A percentile compares a stretch with the other conserved stretches of the same genome.
Conservation (phyloP, 2,888 invertebrate species). For the Dyspetes luteomarginatus region DNA sequence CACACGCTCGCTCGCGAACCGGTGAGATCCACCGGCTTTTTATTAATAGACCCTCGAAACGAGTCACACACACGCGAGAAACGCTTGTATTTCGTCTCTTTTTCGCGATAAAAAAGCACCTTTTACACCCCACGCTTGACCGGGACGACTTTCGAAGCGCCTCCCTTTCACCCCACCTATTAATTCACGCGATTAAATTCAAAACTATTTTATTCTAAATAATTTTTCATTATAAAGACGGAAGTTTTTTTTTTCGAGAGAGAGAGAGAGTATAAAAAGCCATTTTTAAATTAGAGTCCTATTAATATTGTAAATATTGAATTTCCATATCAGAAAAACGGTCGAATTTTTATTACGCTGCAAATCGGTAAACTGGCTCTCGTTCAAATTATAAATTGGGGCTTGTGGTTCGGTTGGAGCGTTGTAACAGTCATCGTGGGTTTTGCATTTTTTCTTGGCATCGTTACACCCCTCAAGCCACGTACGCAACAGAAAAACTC, state of each 20-base stretch:
- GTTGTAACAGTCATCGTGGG: conserved; percentile 72
- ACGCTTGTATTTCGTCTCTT: conserved; percentile 51
- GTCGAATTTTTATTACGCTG: conserved; percentile 14
- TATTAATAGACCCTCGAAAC: conserved; percentile 75
- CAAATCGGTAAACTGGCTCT: conserved; percentile 76
- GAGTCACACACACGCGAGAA: conserved; percentile 25
- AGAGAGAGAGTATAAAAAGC: too few relatives aligned
- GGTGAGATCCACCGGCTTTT: conserved; percentile 67
- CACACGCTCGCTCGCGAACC: conserved; percentile 20
- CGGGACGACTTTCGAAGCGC: not conserved
- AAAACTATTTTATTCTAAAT: not conserved
- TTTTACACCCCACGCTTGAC: not conserved
- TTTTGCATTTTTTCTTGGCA: conserved; percentile 78
- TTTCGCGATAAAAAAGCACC: conserved; percentile 35
- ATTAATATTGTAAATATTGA: not conserved
- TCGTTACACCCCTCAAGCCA: conserved; percentile 74
- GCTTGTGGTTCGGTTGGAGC: conserved; percentile 79
- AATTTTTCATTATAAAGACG: too few relatives aligned
- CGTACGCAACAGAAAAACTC: conserved; percentile 59
- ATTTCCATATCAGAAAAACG: too few relatives aligned
- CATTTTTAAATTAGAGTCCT: too few relatives aligned
- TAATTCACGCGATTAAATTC: conserved; percentile 3
- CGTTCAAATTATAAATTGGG: conserved; percentile 77
- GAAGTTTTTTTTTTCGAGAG: too few relatives aligned
- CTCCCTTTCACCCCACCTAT: too few relatives aligned